Evolutionary conservation across 2,888 invertebrate species (phyloP).

Genomic region (Hololepta plana): DNA sequence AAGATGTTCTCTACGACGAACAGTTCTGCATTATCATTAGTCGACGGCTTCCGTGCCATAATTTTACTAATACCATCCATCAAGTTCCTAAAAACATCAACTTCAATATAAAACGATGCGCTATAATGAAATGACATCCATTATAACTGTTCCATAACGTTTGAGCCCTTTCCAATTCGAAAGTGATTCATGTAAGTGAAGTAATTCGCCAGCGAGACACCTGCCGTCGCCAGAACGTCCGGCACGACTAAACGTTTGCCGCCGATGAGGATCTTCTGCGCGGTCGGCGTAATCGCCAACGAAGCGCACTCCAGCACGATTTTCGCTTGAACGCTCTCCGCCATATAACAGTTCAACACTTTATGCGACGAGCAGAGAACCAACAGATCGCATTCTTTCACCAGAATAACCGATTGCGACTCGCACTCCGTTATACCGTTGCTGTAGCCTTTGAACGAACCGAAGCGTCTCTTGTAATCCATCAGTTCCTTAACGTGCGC

Average conservation of each 20-base stretch:
- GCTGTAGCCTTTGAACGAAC: slow-evolving; percentile 15
- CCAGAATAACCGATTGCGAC: slow-evolving; percentile 14
- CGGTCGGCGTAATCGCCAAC: slow-evolving; percentile 20
- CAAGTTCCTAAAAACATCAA: too few relatives aligned
- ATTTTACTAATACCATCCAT: too few relatives aligned
- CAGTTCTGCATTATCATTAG: too few relatives aligned
- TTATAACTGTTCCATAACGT: too few relatives aligned
- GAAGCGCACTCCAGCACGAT: slow-evolving; percentile 22
- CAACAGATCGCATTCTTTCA: slow-evolving; percentile 20
- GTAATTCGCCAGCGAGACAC: slow-evolving; percentile 19
- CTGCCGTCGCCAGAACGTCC: slow-evolving; percentile 21
- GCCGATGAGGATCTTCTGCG: slow-evolving; percentile 19
- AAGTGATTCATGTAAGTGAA: slow-evolving; percentile 19
- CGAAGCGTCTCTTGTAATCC: too few relatives aligned
- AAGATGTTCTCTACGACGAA: too few relatives aligned
- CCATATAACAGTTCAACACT: slow-evolving; percentile 18
- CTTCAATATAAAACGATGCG: too few relatives aligned
- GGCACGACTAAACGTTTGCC: slow-evolving; percentile 21
- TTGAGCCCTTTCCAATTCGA: too few relatives aligned
- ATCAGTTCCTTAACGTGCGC: slow-evolving; percentile 8
- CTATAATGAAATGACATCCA: too few relatives aligned
- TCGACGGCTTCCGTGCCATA: too few relatives aligned
- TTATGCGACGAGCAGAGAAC: slow-evolving; percentile 21
- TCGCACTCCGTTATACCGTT: slow-evolving; percentile 10
- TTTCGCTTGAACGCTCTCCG: slow-evolving; percentile 21